A percentile compares a stretch with the other conserved stretches of the same genome.
Conservation (phyloP, 2,888 invertebrate species). For the Leptinotarsa peninsularis region DNA sequence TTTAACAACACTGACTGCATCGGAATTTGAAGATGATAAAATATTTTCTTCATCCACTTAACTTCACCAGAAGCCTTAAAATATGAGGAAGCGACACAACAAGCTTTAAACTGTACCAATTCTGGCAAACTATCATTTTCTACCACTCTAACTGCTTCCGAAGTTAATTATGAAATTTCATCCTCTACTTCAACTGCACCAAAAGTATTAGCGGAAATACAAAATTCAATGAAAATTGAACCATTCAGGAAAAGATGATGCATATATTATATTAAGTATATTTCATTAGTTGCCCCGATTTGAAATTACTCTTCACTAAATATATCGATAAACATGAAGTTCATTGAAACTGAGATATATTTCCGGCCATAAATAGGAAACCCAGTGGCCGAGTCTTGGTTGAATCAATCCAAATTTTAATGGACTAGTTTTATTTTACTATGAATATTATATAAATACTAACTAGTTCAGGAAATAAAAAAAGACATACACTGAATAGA, state of each 20-base stretch:
- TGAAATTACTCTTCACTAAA: neutral
- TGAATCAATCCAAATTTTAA: neutral
- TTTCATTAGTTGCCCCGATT: neutral
- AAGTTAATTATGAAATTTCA: neutral
- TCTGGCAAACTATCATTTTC: neutral
- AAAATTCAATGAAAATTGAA: neutral
- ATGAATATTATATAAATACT: neutral
- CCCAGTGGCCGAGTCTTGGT: neutral
- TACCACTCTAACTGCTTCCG: neutral
- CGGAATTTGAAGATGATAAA: too few species aligned
- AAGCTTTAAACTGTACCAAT: neutral
- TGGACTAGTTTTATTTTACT: neutral
- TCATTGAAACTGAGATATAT: neutral
- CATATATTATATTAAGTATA: neutral
- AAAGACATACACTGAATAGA: neutral
- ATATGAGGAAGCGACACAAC: too few species aligned
- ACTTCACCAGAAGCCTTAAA: too few species aligned
- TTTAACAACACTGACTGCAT: too few species aligned
- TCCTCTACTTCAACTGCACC: conserved; percentile 5
- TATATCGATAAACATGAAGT: too few species aligned
- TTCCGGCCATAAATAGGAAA: neutral
- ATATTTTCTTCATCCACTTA: too few species aligned
- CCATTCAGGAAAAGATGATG: conserved; percentile 2
- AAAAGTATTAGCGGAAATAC: neutral
- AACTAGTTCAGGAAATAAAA: neutral